Conservation (phyloP, 2,113 vertebrate genomes). For the Rissa tridactyla region DNA sequence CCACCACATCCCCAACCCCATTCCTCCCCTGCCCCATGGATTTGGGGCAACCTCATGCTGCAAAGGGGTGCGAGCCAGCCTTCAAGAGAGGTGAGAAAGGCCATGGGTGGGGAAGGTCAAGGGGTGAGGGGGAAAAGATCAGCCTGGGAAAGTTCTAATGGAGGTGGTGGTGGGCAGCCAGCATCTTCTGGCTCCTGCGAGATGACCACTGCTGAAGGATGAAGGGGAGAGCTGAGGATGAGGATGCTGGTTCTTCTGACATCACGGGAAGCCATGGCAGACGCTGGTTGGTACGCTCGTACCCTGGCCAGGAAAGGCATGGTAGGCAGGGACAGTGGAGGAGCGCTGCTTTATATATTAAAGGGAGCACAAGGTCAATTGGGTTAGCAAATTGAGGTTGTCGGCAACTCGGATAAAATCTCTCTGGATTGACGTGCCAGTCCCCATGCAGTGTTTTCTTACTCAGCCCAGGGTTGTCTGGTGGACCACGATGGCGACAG, state of each 20-base stretch:
- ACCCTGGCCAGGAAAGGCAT: background rate
- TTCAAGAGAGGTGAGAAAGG: background rate
- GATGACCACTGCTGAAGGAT: background rate
- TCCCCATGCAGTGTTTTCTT: background rate
- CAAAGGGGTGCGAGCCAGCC: background rate
- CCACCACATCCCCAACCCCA: background rate
- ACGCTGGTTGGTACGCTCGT: rapidly evolving
- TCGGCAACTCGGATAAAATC: background rate
- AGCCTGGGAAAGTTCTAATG: background rate
- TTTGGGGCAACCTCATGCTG: background rate
- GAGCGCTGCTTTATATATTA: background rate
- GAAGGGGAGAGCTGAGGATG: background rate
- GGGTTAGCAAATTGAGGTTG: background rate
- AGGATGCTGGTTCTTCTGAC: background rate
- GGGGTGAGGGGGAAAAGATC: background rate
- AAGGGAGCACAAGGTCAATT: background rate
- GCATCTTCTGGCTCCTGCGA: background rate
- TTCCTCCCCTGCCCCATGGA: background rate
- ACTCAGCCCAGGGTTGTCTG: background rate
- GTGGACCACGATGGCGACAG: rapidly evolving
- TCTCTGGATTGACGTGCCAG: background rate
- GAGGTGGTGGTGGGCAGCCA: background rate
- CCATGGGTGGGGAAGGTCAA: background rate
- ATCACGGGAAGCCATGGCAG: rapidly evolving
- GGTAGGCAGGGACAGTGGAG: background rate